phyloP scores from a whole-genome alignment of 1,140 invertebrate species.

The Cherax destructor region DNA sequence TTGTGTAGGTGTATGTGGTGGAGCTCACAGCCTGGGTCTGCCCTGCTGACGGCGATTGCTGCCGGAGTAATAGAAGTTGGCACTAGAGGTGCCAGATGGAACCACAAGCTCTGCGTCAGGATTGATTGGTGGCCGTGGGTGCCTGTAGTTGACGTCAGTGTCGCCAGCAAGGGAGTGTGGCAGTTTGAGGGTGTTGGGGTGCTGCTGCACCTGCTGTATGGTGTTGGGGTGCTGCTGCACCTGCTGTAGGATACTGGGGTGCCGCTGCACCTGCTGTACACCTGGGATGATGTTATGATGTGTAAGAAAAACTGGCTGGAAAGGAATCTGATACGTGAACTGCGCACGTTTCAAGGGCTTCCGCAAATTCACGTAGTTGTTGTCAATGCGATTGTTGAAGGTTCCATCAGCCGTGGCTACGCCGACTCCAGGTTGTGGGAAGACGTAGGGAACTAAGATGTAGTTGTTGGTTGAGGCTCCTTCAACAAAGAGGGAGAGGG shows the following conservation, averaged over 20 bases:
- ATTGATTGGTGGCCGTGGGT: constrained; percentile 46
- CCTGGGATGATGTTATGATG: not conserved
- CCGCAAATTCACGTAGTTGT: not conserved
- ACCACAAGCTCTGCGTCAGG: constrained; percentile 40
- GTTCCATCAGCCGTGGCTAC: constrained; percentile 74
- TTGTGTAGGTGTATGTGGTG: too few relatives aligned
- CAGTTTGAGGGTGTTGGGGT: not conserved
- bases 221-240: not conserved
- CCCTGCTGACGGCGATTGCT: not conserved
- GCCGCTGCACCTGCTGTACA: not conserved
- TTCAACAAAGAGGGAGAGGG: constrained; percentile 31
- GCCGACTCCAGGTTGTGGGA: not conserved
- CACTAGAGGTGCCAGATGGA: too few relatives aligned
- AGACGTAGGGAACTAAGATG: constrained; percentile 75
- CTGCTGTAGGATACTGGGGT: not conserved
- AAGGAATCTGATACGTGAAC: constrained; percentile 73
- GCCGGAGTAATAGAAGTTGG: not conserved
- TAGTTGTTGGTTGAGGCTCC: constrained; percentile 40
- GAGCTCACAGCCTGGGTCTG: not conserved
- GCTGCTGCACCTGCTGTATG: not conserved
- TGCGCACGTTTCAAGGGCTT: constrained; percentile 74
- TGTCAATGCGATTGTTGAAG: not conserved
- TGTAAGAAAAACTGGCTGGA: not conserved
- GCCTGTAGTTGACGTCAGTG: constrained; percentile 85
- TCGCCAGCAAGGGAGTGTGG: constrained; percentile 79